Evolutionary conservation across 2,113 vertebrate species (phyloP), one percentile per base, ranked within the genome.

Genomic region (Leptodactylus fuscus): DNA sequence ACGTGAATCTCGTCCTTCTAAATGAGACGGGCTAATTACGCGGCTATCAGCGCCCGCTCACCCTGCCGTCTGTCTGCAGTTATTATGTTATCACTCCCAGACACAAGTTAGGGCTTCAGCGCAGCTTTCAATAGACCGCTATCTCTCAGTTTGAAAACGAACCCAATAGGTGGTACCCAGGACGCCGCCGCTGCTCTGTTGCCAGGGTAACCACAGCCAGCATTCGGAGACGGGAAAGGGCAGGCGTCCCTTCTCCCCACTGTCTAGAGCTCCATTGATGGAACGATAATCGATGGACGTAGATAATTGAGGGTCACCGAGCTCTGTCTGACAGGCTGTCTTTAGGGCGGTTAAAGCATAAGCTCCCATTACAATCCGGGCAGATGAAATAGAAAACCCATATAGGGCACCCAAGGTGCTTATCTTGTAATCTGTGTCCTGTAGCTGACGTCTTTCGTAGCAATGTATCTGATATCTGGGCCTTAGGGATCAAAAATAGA

Each of bases 141-240:
- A 71, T 55, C 7, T n/a, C 76, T 71, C 62, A 5, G 60, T 85
- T 53, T 85, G 48, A 34, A 82, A 75, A 85, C 60, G 84, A 58
- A 82, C 84, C 88, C 1, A 81, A 41, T 55, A 27, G 88, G 87
- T 4, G 1, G 41, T 86, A 27, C 78, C 36, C 13, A 9, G 13
- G 88, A 78, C 80, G 87, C 89, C 60, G 89, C 87, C 86, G 60
- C 29, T 65, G 81, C 91, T 32, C 88, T 34, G 96, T 95, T 96
- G 92, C 95, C 88, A 96, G 93, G 94, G 95, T 91, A 96, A 97
- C 95, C 29, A 10, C 85, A 89, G 91, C 92, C 91, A 82, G 88
- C 90, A 92, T 92, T 92, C 88, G 89, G 89, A 90, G 92, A 91
- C 91, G 89, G 91, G 90, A 94, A 91, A 90, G 93, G 93, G 90